Conservation (phyloP, 2,888 invertebrate genomes). For the Phyllotreta striolata region DNA sequence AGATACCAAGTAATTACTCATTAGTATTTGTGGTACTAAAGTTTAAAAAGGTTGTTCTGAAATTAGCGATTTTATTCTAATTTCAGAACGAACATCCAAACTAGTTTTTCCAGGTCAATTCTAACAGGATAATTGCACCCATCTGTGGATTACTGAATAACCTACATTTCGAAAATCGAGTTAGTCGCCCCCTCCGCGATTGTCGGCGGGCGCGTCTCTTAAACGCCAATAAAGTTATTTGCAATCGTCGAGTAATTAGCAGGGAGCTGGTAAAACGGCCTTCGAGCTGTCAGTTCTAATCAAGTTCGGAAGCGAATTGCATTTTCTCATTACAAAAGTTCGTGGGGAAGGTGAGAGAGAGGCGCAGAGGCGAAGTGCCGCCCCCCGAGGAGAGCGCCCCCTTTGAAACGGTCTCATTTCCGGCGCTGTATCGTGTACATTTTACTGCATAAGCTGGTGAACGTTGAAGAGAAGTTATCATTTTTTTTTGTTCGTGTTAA, state of each 20-base stretch:
- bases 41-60: too few species aligned
- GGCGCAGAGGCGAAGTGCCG: slow-evolving; percentile 3
- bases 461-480: too few species aligned
- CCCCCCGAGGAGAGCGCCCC: too few species aligned
- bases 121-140: neutral
- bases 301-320: slow-evolving; percentile 54
- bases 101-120: neutral
- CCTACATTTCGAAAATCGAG: slow-evolving; percentile 26
- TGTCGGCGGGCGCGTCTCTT: slow-evolving; percentile 25
- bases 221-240: slow-evolving; percentile 44
- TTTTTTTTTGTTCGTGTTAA: too few species aligned
- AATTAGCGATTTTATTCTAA: too few species aligned
- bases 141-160: slow-evolving; percentile 18
- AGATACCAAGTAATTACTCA: too few species aligned
- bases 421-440: too few species aligned
- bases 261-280: slow-evolving; percentile 48
- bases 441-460: too few species aligned
- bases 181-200: slow-evolving; percentile 18
- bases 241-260: slow-evolving; percentile 51
- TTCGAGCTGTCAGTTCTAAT: slow-evolving; percentile 50
- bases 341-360: slow-evolving; percentile 40
- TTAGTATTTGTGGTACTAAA: too few species aligned
- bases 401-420: too few species aligned
- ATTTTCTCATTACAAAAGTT: slow-evolving; percentile 57
- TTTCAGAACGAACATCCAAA: too few species aligned